Percentiles rank a stretch among this genome's conserved stretches.
Evolutionary conservation across 2,888 invertebrate species (phyloP).

Genomic region (Athalia rosae): DNA sequence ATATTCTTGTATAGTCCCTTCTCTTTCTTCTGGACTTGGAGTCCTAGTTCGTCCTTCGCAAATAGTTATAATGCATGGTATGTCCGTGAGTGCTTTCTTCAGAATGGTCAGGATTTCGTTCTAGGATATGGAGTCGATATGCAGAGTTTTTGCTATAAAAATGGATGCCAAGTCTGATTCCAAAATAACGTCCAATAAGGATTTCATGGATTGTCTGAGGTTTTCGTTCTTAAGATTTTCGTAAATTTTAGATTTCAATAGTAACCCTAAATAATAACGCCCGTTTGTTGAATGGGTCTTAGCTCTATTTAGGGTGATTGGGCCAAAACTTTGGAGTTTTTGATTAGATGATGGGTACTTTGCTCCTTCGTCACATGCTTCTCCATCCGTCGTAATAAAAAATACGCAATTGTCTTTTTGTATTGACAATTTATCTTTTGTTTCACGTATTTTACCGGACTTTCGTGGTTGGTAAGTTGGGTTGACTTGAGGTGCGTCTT

Average conservation of each 20-base stretch:
- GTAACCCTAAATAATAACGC: not conserved
- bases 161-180: not conserved
- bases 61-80: conserved; percentile 21
- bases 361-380: conserved; percentile 38
- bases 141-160: conserved; percentile 29
- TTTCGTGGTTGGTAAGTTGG: not conserved
- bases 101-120: not conserved
- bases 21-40: conserved; percentile 24
- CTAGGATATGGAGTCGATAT: conserved; percentile 35
- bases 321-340: not conserved
- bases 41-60: conserved; percentile 21
- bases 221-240: not conserved
- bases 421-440: too few species aligned
- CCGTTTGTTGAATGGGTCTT: not conserved
- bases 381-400: conserved; percentile 16
- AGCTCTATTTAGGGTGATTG: not conserved
- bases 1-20: conserved; percentile 4
- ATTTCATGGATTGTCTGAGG: not conserved
- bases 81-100: not conserved
- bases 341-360: not conserved
- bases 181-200: not conserved
- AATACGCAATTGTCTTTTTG: too few species aligned
- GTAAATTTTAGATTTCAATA: not conserved
- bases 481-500: not conserved
- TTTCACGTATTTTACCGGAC: too few species aligned